Conservation (phyloP, 92 coral and sea anemone genomes). For the Palythoa grandis region DNA sequence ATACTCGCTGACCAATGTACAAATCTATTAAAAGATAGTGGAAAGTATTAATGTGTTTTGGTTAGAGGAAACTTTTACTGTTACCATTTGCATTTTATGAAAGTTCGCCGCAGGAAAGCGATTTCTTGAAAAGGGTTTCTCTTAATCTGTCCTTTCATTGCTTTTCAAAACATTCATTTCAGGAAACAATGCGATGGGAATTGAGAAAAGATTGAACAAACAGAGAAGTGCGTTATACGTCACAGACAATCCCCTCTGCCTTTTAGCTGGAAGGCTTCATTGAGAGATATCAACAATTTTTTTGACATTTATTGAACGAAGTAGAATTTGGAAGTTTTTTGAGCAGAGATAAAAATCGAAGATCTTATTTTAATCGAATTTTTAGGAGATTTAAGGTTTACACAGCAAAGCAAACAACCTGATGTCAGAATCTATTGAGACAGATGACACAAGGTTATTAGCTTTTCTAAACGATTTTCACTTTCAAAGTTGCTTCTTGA, state of each 20-base stretch:
- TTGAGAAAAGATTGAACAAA: not conserved
- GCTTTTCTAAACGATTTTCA: not conserved
- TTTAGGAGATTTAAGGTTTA: not conserved
- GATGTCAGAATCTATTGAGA: not conserved
- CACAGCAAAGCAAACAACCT: not conserved
- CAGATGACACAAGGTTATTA: not conserved
- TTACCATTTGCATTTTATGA: not conserved
- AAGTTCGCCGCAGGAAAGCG: slow-evolving; percentile 6
- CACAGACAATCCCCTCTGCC: slow-evolving; percentile 7
- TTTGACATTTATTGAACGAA: not conserved
- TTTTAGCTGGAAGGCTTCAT: not conserved
- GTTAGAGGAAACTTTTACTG: slow-evolving; percentile 14
- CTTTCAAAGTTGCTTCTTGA: not conserved
- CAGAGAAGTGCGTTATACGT: not conserved
- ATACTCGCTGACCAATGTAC: not conserved
- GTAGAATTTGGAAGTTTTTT: not conserved
- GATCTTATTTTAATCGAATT: not conserved
- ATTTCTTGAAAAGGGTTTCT: not conserved
- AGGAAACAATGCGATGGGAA: not conserved
- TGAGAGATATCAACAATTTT: not conserved
- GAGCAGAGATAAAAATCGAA: not conserved
- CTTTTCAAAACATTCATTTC: slow-evolving; percentile 19
- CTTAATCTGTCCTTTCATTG: slow-evolving; percentile 1
- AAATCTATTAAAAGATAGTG: not conserved
- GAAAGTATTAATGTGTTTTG: not conserved